These are phyloP conservation scores for Fulica atra DNA, from an alignment of 2,113 vertebrate genomes.

Conservation along the genomic window DNA sequence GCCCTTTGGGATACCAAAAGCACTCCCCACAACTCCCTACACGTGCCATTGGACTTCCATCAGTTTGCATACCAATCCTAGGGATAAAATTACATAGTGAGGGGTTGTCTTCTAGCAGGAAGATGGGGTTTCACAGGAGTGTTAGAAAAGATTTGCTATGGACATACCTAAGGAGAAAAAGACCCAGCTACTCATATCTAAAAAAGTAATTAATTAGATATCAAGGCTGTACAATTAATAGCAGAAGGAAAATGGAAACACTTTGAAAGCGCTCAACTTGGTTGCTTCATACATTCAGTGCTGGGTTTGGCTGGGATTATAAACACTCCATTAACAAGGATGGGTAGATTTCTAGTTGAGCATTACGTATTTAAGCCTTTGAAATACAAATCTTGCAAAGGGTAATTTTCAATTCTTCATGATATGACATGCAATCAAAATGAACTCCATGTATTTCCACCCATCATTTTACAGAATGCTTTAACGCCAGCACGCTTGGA, in stretches of 20 bases:
- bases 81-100: neutral
- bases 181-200: neutral
- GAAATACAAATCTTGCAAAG: neutral
- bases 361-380: neutral
- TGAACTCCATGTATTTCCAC: neutral
- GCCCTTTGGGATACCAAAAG: neutral
- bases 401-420: neutral
- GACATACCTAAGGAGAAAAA: neutral
- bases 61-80: neutral
- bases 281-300: neutral
- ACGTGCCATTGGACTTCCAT: neutral
- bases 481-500: neutral
- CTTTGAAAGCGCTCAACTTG: neutral
- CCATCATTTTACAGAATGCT: neutral
- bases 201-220: neutral
- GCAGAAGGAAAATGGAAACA: neutral
- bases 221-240: neutral
- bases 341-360: neutral
- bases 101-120: neutral
- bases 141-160: neutral
- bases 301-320: neutral
- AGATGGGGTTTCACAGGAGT: neutral
- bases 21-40: neutral
- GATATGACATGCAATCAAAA: neutral
- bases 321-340: neutral